Conservation (phyloP, 2,797 vertebrate genomes). For the Sarcophilus harrisii region DNA sequence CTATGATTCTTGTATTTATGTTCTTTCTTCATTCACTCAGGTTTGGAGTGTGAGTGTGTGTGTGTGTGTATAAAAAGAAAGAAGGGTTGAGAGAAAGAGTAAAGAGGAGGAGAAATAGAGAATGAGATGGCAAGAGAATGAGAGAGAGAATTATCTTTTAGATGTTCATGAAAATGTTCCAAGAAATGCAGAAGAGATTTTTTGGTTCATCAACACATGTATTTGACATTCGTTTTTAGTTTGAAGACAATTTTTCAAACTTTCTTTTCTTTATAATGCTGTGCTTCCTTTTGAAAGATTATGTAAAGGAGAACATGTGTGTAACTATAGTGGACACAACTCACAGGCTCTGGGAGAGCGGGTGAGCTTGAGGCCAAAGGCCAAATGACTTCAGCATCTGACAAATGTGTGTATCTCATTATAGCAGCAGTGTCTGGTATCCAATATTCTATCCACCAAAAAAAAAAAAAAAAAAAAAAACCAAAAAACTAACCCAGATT, state of each 20-base stretch:
- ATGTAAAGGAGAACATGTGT: conserved; percentile 78
- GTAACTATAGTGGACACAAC: conserved; percentile 61
- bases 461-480: too few relatives aligned
- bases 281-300: conserved; percentile 72
- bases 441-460: background rate
- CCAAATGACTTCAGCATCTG: conserved; percentile 73
- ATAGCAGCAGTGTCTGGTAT: conserved; percentile 17
- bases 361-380: conserved; percentile 68
- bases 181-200: conserved; percentile 32
- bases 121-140: background rate
- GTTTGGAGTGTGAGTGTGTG: conserved; percentile 22
- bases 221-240: conserved; percentile 68
- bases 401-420: conserved; percentile 79
- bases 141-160: background rate
- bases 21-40: conserved; percentile 54
- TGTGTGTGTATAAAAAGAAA: background rate
- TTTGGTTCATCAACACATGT: conserved; percentile 58
- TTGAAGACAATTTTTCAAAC: conserved; percentile 75
- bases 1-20: conserved; percentile 74
- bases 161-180: conserved; percentile 48
- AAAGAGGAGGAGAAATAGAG: background rate
- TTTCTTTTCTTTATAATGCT: conserved; percentile 68
- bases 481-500: background rate
- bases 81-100: background rate
- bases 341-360: conserved; percentile 35